Evolutionary conservation across 92 coral and sea anemone species (phyloP).

Genomic region (Galaxea fascicularis): DNA sequence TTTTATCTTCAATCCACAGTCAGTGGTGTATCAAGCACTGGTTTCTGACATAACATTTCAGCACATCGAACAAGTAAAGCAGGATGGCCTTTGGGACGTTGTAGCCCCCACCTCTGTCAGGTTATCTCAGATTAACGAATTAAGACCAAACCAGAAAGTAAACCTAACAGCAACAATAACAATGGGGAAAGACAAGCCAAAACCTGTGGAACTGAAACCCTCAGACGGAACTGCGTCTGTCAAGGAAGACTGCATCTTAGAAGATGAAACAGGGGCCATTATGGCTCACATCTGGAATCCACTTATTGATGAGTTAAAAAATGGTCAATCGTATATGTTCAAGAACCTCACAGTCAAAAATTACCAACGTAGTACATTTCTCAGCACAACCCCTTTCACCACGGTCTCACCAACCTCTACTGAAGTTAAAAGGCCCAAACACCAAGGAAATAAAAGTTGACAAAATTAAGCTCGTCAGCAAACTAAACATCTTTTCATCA

Average conservation of each 20-base stretch:
- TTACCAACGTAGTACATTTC: constrained; percentile 58
- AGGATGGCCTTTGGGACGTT: constrained; percentile 2
- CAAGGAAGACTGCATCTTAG: constrained; percentile 76
- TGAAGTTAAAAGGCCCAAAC: constrained; percentile 53
- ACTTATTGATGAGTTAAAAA: constrained; percentile 37
- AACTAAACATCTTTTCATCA: constrained; percentile 51
- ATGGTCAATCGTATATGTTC: constrained; percentile 57
- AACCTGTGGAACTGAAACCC: constrained; percentile 46
- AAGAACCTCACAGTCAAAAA: constrained; percentile 49
- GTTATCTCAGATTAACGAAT: constrained; percentile 36
- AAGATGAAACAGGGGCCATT: constrained; percentile 62
- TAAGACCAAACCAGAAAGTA: constrained; percentile 74
- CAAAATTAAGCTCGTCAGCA: constrained; percentile 59
- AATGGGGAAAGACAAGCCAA: constrained; percentile 59
- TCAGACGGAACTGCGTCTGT: constrained; percentile 41
- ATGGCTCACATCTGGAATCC: constrained; percentile 69
- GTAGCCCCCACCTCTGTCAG: constrained; percentile 42
- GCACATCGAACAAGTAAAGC: constrained; percentile 40
- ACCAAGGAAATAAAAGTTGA: constrained; percentile 41
- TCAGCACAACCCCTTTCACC: constrained; percentile 60
- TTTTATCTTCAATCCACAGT: constrained; percentile 63
- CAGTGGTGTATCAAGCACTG: constrained; percentile 49
- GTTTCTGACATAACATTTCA: constrained; percentile 58
- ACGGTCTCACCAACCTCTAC: constrained; percentile 45
- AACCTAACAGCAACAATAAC: constrained; percentile 51